Percentiles rank a stretch among this genome's conserved stretches.
phyloP scores from a whole-genome alignment of 2,888 invertebrate species.

The Mellilla xanthometata region DNA sequence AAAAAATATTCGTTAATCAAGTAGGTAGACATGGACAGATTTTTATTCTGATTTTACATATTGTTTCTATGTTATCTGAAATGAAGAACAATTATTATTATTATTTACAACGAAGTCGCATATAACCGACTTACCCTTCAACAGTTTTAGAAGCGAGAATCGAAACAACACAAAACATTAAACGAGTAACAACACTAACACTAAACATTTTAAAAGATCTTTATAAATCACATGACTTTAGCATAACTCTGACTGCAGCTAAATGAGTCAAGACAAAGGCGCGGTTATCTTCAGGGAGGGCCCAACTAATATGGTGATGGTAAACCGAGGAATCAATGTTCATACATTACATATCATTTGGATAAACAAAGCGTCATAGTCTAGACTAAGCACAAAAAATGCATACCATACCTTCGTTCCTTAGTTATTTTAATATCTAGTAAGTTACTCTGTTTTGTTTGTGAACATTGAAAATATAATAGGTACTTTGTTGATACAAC shows the following conservation, averaged over 20 bases:
- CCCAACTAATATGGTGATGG: constrained; percentile 63
- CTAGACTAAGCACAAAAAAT: constrained; percentile 13
- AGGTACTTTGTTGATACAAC: no score
- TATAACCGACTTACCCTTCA: constrained; percentile 57
- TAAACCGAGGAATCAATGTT: constrained; percentile 68
- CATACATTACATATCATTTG: constrained; percentile 48
- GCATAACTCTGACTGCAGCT: constrained; percentile 48
- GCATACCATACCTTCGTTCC: constrained; percentile 42
- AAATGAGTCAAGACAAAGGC: constrained; percentile 59
- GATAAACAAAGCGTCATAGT: constrained; percentile 37
- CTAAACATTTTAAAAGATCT: constrained; percentile 59
- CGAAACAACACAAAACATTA: constrained; percentile 52
- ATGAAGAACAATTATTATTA: no score
- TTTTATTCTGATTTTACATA: no score
- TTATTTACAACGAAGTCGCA: no score
- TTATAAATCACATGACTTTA: constrained; percentile 41
- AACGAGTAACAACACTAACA: constrained; percentile 52
- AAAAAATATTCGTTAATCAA: no score
- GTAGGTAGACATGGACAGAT: no score
- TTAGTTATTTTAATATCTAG: no score
- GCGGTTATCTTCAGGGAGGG: constrained; percentile 66
- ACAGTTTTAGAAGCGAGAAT: constrained; percentile 58
- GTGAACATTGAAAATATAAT: neutral
- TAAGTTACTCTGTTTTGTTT: neutral
- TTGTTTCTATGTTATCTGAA: no score